Conservation (phyloP, 2,113 vertebrate species). For the Tragelaphus scriptus region DNA sequence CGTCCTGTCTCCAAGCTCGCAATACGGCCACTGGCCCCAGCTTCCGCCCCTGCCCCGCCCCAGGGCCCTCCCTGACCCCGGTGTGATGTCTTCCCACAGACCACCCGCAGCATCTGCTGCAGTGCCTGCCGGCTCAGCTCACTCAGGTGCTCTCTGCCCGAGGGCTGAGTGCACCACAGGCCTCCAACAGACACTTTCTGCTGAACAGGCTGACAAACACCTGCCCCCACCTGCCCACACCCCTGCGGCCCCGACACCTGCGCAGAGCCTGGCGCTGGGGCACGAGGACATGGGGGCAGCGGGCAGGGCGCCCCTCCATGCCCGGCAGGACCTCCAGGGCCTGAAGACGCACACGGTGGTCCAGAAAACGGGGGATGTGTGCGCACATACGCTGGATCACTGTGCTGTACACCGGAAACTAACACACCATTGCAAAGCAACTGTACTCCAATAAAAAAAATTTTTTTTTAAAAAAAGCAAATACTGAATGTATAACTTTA, state of each 20-base stretch:
- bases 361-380: not conserved
- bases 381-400: fast-evolving
- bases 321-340: not conserved
- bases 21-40: fast-evolving
- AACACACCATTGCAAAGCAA: not conserved
- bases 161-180: fast-evolving
- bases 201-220: not conserved
- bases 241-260: fast-evolving
- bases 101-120: not conserved
- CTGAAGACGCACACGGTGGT: not conserved
- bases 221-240: not conserved
- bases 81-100: not conserved
- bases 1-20: not conserved
- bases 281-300: fast-evolving
- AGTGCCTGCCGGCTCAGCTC: no score
- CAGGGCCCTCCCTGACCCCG: fast-evolving
- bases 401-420: fast-evolving
- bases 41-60: not conserved
- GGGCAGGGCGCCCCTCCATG: fast-evolving
- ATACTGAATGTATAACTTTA: fast-evolving
- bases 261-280: not conserved
- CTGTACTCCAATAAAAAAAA: not conserved
- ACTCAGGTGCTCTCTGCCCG: fast-evolving
- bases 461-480: not conserved
- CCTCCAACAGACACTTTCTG: not conserved